phyloP scores from a whole-genome alignment of 2,113 vertebrate species.

The Condylura cristata region DNA sequence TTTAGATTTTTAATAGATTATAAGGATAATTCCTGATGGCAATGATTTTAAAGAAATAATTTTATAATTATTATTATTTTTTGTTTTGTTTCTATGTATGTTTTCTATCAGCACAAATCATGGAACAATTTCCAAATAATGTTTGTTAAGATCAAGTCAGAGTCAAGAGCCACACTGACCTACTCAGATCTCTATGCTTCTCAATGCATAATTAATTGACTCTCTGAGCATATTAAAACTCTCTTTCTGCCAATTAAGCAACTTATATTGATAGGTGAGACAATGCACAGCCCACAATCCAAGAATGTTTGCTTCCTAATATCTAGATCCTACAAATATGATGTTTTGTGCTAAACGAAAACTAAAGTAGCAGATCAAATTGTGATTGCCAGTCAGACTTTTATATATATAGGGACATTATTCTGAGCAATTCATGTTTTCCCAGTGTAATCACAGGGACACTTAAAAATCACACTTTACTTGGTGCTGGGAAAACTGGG shows the following conservation, averaged over 20 bases:
- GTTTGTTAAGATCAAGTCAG: neutral
- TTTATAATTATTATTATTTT: no score
- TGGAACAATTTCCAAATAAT: neutral
- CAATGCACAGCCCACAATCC: neutral
- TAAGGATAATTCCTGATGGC: neutral
- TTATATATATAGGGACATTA: neutral
- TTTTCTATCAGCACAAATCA: no score
- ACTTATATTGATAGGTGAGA: neutral
- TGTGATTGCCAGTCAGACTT: neutral
- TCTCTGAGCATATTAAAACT: neutral
- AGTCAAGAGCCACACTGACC: neutral
- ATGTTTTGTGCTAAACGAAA: neutral
- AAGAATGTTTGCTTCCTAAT: neutral
- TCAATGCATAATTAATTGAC: neutral
- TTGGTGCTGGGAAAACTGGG: no score
- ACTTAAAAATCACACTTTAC: no score
- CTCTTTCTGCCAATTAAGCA: neutral
- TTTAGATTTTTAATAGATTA: constrained; percentile 23
- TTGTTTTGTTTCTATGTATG: no score
- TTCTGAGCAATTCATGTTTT: neutral
- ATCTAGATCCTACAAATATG: neutral
- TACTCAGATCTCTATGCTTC: neutral
- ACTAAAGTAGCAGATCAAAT: neutral
- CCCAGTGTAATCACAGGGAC: neutral
- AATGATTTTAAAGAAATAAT: neutral